Conservation (phyloP, 2,888 invertebrate genomes). For the Cataglyphis cursor region DNA sequence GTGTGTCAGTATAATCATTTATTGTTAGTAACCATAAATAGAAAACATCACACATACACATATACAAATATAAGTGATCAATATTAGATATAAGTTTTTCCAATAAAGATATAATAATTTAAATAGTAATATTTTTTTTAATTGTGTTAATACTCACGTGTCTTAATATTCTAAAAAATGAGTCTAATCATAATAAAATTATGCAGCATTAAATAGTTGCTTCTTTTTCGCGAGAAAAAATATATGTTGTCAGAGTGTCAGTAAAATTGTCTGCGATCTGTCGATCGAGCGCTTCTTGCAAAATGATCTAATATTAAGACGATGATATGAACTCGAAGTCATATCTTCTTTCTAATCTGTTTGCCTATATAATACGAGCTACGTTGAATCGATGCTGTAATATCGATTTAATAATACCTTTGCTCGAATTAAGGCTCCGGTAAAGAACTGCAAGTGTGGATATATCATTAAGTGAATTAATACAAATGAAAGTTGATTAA, state of each 20-base stretch:
- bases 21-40: neutral
- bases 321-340: slow-evolving; percentile 34
- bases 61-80: neutral
- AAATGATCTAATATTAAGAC: slow-evolving; percentile 44
- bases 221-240: neutral
- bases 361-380: slow-evolving; percentile 62
- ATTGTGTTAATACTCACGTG: neutral
- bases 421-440: slow-evolving; percentile 76
- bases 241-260: slow-evolving; percentile 17
- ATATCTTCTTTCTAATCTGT: slow-evolving; percentile 66
- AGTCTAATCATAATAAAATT: neutral
- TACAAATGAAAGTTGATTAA: slow-evolving; percentile 19
- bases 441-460: slow-evolving; percentile 80
- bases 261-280: slow-evolving; percentile 47
- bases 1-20: neutral
- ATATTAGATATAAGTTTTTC: neutral
- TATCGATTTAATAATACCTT: slow-evolving; percentile 77
- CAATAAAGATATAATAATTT: neutral
- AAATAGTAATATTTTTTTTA: neutral
- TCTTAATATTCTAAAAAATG: neutral
- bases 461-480: slow-evolving; percentile 75
- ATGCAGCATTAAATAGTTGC: neutral
- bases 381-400: slow-evolving; percentile 70
- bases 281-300: slow-evolving; percentile 41
- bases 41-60: neutral